Conservation (phyloP, 2,888 invertebrate species). For the Rhopalosiphum nymphaeae region DNA sequence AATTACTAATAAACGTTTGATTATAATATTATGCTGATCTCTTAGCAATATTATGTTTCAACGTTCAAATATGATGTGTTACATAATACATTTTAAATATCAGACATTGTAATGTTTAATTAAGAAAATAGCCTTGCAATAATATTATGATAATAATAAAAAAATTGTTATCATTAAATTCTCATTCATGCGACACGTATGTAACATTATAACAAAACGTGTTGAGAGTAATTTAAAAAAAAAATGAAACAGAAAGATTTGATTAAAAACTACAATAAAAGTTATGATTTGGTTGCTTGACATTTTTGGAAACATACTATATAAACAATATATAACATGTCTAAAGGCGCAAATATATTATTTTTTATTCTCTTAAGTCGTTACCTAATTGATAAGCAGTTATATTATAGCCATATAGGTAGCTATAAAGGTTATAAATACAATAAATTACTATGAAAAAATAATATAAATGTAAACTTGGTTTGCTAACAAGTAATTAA, state of each 20-base stretch:
- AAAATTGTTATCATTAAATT: background rate
- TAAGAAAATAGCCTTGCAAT: slow-evolving; percentile 20
- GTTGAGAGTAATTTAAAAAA: background rate
- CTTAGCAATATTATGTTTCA: background rate
- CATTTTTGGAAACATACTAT: background rate
- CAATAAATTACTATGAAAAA: background rate
- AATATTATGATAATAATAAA: background rate
- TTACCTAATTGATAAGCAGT: background rate
- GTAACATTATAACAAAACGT: slow-evolving; percentile 28
- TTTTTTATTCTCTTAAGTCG: background rate
- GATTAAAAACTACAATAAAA: background rate
- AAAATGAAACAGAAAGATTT: background rate
- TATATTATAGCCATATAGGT: background rate
- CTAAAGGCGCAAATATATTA: background rate
- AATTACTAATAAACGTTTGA: background rate
- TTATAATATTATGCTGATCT: background rate
- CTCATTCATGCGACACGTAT: slow-evolving; percentile 28
- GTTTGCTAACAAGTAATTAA: background rate
- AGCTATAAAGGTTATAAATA: background rate
- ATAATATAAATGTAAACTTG: background rate
- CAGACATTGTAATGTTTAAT: background rate
- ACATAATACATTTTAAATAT: background rate
- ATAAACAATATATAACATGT: background rate
- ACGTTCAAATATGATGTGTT: background rate
- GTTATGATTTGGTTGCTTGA: background rate